Conservation (phyloP, 2,888 invertebrate species). For the Zygogramma bicolorata region DNA sequence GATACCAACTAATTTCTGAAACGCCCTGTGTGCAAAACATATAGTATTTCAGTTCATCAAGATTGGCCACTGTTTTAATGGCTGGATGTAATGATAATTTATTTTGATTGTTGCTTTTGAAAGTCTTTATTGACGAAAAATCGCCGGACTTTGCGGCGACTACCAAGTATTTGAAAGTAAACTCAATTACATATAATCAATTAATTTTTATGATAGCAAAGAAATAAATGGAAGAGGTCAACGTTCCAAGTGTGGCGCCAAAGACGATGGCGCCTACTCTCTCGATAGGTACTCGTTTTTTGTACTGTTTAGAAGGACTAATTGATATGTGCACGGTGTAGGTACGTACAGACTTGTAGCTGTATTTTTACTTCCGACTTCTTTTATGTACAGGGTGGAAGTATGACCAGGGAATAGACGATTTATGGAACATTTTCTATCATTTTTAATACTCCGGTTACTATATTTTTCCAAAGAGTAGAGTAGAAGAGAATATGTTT, state of each 20-base stretch:
- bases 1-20: no score
- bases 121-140: not conserved
- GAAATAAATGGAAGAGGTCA: constrained; percentile 44
- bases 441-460: no score
- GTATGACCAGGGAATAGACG: no score
- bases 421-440: no score
- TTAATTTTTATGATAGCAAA: constrained; percentile 34
- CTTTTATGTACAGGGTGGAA: not conserved
- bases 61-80: no score
- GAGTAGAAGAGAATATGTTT: no score
- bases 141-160: not conserved
- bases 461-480: no score
- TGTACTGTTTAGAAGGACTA: constrained; percentile 37
- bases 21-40: no score
- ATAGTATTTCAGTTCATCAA: no score
- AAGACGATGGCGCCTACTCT: constrained; percentile 48
- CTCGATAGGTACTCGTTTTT: constrained; percentile 47
- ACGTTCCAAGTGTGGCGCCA: constrained; percentile 50
- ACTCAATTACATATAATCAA: constrained; percentile 24
- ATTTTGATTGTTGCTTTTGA: no score
- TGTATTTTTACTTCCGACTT: constrained; percentile 29
- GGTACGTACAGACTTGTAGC: constrained; percentile 5
- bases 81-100: no score
- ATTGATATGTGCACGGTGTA: constrained; percentile 38
- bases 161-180: constrained; percentile 9